Percentiles rank a stretch among this genome's conserved stretches.
Evolutionary conservation across 2,888 invertebrate genomes (phyloP).

Genomic region (Microdon myrmicae): DNA sequence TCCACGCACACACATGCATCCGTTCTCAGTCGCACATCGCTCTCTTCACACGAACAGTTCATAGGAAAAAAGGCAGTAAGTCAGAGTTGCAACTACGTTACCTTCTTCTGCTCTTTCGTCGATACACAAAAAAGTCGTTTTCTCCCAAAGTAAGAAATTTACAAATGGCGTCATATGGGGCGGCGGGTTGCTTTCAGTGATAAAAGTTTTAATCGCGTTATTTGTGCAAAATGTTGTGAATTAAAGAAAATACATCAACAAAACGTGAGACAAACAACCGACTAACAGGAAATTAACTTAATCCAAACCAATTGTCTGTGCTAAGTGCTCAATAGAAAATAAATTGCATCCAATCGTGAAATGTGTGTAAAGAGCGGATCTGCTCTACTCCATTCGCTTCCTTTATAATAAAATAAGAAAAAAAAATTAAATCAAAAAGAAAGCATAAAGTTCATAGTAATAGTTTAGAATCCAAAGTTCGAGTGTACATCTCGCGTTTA

Average conservation of each 20-base stretch:
- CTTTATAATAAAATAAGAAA: constrained; percentile 41
- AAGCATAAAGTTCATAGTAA: constrained; percentile 33
- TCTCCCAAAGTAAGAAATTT: constrained; percentile 40
- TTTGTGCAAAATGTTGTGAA: constrained; percentile 42
- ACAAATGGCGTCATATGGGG: constrained; percentile 53
- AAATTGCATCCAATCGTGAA: constrained; percentile 35
- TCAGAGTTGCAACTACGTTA: constrained; percentile 8
- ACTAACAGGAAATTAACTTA: constrained; percentile 13
- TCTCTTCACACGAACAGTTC: constrained; percentile 2
- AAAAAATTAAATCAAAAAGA: too few relatives aligned
- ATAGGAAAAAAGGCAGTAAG: constrained; percentile 9
- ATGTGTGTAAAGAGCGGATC: constrained; percentile 44
- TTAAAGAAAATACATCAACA: constrained; percentile 13
- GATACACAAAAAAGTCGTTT: constrained; percentile 12
- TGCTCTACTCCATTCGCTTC: constrained; percentile 48
- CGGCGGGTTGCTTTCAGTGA: constrained; percentile 42
- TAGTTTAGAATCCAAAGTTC: too few relatives aligned
- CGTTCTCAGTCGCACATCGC: too few relatives aligned
- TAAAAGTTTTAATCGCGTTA: constrained; percentile 35
- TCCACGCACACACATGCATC: too few relatives aligned
- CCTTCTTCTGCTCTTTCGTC: constrained; percentile 10
- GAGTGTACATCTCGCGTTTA: constrained; percentile 32
- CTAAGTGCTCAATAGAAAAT: constrained; percentile 17
- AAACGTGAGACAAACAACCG: constrained; percentile 12
- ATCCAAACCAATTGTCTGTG: constrained; percentile 11